Percentiles rank a stretch among this genome's conserved stretches.
phyloP scores from a whole-genome alignment of 2,113 vertebrate species.

The Alethe diademata region DNA sequence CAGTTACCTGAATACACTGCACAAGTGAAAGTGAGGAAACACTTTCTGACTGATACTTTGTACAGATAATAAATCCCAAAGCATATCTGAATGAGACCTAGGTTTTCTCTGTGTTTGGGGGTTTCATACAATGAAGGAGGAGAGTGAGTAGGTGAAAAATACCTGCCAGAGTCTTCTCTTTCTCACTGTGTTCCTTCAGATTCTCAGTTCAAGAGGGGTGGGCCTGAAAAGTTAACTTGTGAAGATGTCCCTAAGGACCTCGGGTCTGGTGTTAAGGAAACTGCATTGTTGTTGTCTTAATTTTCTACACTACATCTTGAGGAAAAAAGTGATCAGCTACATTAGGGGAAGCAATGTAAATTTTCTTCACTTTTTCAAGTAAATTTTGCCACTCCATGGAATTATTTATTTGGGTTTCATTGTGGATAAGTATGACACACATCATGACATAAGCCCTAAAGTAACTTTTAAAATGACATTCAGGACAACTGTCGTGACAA shows the following conservation, averaged over 20 bases:
- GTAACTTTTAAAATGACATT: constrained; percentile 35
- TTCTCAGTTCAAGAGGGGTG: neutral
- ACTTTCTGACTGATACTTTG: neutral
- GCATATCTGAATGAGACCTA: neutral
- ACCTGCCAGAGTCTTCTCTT: neutral
- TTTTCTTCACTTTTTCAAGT: constrained; percentile 28
- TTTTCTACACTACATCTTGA: neutral
- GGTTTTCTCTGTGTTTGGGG: neutral
- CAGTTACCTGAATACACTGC: neutral
- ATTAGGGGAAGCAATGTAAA: neutral
- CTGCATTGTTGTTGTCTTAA: neutral
- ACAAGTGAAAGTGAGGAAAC: neutral
- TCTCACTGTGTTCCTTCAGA: neutral
- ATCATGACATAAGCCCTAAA: constrained; percentile 42
- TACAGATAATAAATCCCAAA: neutral
- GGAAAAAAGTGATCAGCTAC: neutral
- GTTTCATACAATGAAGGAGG: neutral
- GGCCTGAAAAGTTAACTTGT: neutral
- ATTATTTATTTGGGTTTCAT: constrained; percentile 56
- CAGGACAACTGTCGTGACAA: constrained; percentile 42
- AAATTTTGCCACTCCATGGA: constrained; percentile 32
- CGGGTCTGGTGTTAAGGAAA: neutral
- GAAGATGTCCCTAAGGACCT: neutral
- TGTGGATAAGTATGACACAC: constrained; percentile 29
- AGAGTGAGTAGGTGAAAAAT: neutral